Evolutionary conservation across 2,797 vertebrate species (phyloP), one percentile per base, ranked within the genome.

Genomic region (Notoglanidium macrostoma): DNA sequence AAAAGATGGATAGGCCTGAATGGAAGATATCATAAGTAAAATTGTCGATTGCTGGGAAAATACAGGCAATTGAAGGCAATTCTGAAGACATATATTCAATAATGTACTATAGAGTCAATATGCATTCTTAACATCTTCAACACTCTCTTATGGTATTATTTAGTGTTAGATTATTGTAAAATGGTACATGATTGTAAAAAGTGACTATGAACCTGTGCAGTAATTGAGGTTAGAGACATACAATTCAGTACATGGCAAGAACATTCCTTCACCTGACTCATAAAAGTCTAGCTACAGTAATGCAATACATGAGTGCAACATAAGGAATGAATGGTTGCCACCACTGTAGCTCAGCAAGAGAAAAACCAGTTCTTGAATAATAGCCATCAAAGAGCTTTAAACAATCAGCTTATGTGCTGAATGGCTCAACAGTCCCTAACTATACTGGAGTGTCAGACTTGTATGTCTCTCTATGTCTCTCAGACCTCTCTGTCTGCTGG

Each of bases 381-480:
- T 55, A n/a, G 63, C 57, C 32, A 67, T 79, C 23, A 23, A 68
- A 67, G 35, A 61, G 23, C 11, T 83, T 86, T 72, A 86, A 83
- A 86, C 81, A 55, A 68, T 49, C 51, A 74, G 46, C 46, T 54
- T 77, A 59, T 73, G 44, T 80, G 19, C 55, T 57, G 3, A 80
- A 73, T 8, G 11, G 61, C 35, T 61, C 57, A 67, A 83, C 59
- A 54, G 79, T 72, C 29, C 40, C 59, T 51, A 83, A 80, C 55
- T 49, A 70, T 46, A 51, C n/a, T 29, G n/a, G 49, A 12, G 32
- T 72, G 86, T 77, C 92, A 94, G 94, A 93, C 94, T 93, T 93
- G 95, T 94, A 93, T 88, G 73, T 90, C 77, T 83, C 54, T 40
- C 3, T 40, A 0, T 40, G 40, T 40, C 40, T 40, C 40, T 40